Conservation (phyloP, 2,113 vertebrate genomes). For the Equus przewalskii region DNA sequence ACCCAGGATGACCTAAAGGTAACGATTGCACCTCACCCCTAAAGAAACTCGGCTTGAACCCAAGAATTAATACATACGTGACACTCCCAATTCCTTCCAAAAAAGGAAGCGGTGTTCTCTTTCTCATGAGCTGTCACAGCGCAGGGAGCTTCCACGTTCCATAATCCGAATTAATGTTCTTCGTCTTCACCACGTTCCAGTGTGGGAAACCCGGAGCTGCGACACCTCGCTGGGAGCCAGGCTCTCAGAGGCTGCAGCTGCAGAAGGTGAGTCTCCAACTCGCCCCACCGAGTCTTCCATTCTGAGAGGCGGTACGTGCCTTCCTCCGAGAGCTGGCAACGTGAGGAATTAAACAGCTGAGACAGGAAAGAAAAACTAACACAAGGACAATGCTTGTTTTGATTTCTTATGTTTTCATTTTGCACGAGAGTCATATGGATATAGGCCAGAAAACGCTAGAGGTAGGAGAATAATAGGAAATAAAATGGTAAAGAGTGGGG, state of each 20-base stretch:
- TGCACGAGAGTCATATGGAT: neutral
- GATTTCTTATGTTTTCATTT: constrained; percentile 42
- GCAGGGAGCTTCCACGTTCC: constrained; percentile 7
- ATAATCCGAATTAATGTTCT: constrained; percentile 71
- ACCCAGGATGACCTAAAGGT: constrained; percentile 57
- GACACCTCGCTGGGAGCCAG: neutral
- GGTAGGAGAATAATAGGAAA: neutral
- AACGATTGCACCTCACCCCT: constrained; percentile 64
- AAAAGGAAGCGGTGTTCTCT: constrained; percentile 67
- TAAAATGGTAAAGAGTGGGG: neutral
- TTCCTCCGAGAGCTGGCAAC: constrained; percentile 15
- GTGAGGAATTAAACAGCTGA: neutral
- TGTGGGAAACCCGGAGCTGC: neutral
- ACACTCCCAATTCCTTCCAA: constrained; percentile 65
- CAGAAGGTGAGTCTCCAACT: neutral
- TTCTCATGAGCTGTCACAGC: constrained; percentile 69
- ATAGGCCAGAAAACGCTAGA: neutral
- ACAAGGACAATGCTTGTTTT: neutral
- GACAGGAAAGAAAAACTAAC: neutral
- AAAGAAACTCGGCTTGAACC: constrained; percentile 71
- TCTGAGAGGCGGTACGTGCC: neutral
- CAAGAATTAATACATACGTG: constrained; percentile 74
- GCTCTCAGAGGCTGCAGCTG: constrained; percentile 26
- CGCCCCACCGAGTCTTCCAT: neutral
- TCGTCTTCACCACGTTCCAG: neutral